A percentile compares a stretch with the other conserved stretches of the same genome.
Conservation (phyloP, 2,797 vertebrate species). For the Peromyscus aztecus region DNA sequence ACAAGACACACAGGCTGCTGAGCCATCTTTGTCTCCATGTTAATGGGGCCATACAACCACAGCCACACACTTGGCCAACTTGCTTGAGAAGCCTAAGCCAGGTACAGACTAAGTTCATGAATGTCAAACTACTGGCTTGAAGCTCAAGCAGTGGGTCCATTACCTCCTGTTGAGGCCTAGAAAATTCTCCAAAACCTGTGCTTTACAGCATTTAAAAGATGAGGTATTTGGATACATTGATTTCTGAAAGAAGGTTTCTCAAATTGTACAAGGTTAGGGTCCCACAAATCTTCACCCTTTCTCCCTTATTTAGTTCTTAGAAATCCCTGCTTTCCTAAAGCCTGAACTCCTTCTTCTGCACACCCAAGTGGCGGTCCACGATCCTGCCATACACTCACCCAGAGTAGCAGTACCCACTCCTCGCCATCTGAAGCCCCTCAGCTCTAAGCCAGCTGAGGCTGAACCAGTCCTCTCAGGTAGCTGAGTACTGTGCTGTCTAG, state of each 20-base stretch:
- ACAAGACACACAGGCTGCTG: neutral
- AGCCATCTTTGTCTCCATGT: neutral
- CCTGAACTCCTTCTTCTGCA: neutral
- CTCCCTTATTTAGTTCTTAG: neutral
- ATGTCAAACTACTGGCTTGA: neutral
- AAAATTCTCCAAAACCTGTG: neutral
- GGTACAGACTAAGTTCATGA: neutral
- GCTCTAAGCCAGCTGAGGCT: neutral
- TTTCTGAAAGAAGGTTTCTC: neutral
- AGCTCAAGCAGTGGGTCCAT: neutral
- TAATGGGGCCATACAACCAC: neutral
- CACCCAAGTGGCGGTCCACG: too few species aligned
- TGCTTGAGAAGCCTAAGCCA: neutral
- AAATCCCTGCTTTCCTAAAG: neutral
- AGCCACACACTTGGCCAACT: neutral
- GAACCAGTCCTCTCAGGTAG: neutral
- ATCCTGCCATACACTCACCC: neutral
- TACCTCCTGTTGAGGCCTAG: neutral
- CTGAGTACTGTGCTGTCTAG: neutral
- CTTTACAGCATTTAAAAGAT: neutral
- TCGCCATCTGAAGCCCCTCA: neutral
- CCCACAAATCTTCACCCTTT: neutral
- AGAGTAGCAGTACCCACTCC: neutral
- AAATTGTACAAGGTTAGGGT: neutral
- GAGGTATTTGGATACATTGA: neutral